Evolutionary conservation across 2,888 invertebrate genomes (phyloP).

Genomic region (Zhuqinia jingwanae): DNA sequence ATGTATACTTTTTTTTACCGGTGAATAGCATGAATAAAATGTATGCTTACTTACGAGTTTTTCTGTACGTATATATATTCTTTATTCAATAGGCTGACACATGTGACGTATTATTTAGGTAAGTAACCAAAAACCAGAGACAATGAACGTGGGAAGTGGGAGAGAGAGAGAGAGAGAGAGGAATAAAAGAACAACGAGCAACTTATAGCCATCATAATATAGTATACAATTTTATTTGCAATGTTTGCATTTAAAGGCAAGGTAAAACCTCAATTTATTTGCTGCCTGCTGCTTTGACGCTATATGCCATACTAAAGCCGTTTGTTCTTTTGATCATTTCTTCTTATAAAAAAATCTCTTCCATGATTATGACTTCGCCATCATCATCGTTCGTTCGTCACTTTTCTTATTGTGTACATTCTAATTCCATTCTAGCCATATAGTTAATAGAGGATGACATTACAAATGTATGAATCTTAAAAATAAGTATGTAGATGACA

Average conservation of each 20-base stretch:
- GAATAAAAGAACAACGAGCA: background rate
- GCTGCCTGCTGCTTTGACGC: background rate
- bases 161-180: constrained; percentile 45
- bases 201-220: background rate
- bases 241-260: constrained; percentile 31
- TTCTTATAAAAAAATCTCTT: background rate
- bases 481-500: background rate
- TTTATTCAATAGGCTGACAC: background rate
- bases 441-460: too few relatives aligned
- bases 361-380: background rate
- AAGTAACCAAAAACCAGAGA: constrained; percentile 54
- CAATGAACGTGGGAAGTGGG: constrained; percentile 68
- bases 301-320: background rate
- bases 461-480: too few relatives aligned
- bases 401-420: too few relatives aligned
- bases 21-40: background rate
- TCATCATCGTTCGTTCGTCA: too few relatives aligned
- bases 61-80: too few relatives aligned
- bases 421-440: too few relatives aligned
- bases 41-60: background rate
- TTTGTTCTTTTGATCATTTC: background rate
- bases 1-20: too few relatives aligned
- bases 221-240: constrained; percentile 8
- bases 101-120: background rate
- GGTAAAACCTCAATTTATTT: constrained; percentile 20